Evolutionary conservation across 2,113 vertebrate genomes (phyloP), one percentile per base, ranked within the genome.

Genomic region (Mus pahari): DNA sequence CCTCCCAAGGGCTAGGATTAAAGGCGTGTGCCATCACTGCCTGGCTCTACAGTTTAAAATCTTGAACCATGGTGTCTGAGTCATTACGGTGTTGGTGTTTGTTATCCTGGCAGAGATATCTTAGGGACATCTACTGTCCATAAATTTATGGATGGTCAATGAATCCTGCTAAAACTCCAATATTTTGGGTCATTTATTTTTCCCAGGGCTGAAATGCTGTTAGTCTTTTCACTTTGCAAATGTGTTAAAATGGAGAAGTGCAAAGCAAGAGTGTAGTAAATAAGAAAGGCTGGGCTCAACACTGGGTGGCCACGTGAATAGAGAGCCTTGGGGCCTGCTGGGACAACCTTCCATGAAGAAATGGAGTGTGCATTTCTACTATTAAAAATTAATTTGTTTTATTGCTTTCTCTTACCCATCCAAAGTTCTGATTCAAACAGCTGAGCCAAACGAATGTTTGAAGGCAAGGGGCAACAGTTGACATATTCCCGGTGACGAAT

Each of bases 361-460:
- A 87, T 50, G 55, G 28, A 89, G 6, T 9, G 14, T 50, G 73
- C 4, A 48, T 50, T 62, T 90, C 26, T 20, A 64, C 17, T 48
- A 53, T 66, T 88, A 95, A 95, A 77, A 93, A 71, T 75, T 87
- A 86, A 93, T 90, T 91, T 91, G 4, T 50, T 88, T 86, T 17
- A n/a, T 50, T 96, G 86, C 14, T 70, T 94, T 93, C 83, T 70
- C 39, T 92, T 60, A 91, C 55, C 3, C 75, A 31, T 81, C 70
- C 53, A 39, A 95, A 96, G 86, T 77, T 94, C 22, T 62, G 75
- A 89, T 53, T 66, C 45, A 86, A 75, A 33, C 1, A 66, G 78
- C 26, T 42, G 82, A 95, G 71, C n/a, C 10, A 45, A n/a, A 75
- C 26, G 74, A 93, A 71, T 84, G 14, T 58, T 92, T 97, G 39